A percentile compares a stretch with the other conserved stretches of the same genome.
Evolutionary conservation across 2,888 invertebrate genomes (phyloP).

Genomic region (Limnephilus lunatus): DNA sequence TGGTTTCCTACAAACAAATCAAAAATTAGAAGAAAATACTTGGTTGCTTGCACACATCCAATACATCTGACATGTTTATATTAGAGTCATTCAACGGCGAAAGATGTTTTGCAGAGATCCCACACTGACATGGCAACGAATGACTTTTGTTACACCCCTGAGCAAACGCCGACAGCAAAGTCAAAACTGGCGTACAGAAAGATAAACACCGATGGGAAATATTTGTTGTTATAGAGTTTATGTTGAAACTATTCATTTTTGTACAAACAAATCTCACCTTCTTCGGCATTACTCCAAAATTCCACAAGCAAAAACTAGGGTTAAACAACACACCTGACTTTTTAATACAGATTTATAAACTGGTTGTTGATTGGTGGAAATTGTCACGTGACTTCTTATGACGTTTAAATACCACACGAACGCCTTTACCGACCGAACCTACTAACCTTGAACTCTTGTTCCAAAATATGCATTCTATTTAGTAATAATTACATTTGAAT

Average conservation of each 20-base stretch:
- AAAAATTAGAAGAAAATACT: constrained; percentile 57
- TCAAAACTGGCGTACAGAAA: background rate
- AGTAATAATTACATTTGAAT: background rate
- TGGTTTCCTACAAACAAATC: constrained; percentile 76
- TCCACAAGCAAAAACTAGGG: constrained; percentile 58
- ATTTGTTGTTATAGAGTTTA: background rate
- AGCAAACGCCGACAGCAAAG: constrained; percentile 51
- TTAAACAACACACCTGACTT: constrained; percentile 61
- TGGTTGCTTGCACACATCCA: constrained; percentile 19
- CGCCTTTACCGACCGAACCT: constrained; percentile 54
- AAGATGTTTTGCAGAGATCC: constrained; percentile 57
- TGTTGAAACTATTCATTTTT: constrained; percentile 23
- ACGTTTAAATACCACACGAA: constrained; percentile 50
- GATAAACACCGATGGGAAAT: constrained; percentile 14
- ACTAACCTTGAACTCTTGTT: constrained; percentile 48
- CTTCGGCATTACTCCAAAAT: constrained; percentile 69
- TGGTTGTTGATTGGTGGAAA: constrained; percentile 52
- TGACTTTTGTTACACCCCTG: constrained; percentile 60
- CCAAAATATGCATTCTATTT: background rate
- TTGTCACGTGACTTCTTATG: constrained; percentile 58
- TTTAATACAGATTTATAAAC: constrained; percentile 57
- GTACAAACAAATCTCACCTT: constrained; percentile 70
- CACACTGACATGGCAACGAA: constrained; percentile 60
- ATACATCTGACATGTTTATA: constrained; percentile 58
- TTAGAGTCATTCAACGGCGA: constrained; percentile 49